Conservation (phyloP, 2,888 invertebrate genomes). For the Eretmocerus hayati region DNA sequence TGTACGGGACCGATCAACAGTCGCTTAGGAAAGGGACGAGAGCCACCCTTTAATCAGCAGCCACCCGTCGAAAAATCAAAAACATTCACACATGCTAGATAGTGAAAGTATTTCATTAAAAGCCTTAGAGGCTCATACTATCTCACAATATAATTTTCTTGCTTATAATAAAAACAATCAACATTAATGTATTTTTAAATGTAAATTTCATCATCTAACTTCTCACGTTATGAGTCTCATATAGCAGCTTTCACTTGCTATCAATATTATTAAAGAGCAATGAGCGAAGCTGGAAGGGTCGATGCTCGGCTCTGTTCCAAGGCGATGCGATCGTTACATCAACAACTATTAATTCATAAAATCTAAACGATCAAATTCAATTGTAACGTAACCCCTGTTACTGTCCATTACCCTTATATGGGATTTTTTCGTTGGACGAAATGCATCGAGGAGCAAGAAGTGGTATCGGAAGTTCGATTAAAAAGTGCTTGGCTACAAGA, state of each 20-base stretch:
- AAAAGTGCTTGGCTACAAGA: conserved; percentile 10
- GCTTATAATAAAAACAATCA: conserved; percentile 23
- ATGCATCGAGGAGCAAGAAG: conserved; percentile 13
- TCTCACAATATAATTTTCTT: conserved; percentile 20
- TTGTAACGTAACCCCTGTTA: conserved; percentile 43
- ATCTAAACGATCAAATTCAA: conserved; percentile 48
- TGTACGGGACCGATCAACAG: conserved; percentile 25
- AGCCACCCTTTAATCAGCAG: conserved; percentile 24
- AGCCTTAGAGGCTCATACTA: conserved; percentile 17
- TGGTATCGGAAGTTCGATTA: conserved; percentile 10
- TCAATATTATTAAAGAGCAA: conserved; percentile 19
- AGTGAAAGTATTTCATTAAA: conserved; percentile 15
- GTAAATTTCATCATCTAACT: not conserved
- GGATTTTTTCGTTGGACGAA: conserved; percentile 14
- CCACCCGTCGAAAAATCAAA: conserved; percentile 22
- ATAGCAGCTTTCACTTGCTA: conserved; percentile 11
- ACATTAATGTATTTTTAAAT: conserved; percentile 17
- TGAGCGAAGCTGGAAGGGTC: conserved; percentile 24
- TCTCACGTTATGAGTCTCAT: conserved; percentile 9
- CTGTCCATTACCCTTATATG: conserved; percentile 34
- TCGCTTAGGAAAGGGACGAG: conserved; percentile 25
- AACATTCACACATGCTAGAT: conserved; percentile 9
- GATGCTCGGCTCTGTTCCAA: conserved; percentile 28
- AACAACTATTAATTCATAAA: conserved; percentile 45
- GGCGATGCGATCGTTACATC: conserved; percentile 43